Base-by-base conservation (phyloP, 1,140 invertebrate genomes). In the Meloidogyne floridensis region DNA sequence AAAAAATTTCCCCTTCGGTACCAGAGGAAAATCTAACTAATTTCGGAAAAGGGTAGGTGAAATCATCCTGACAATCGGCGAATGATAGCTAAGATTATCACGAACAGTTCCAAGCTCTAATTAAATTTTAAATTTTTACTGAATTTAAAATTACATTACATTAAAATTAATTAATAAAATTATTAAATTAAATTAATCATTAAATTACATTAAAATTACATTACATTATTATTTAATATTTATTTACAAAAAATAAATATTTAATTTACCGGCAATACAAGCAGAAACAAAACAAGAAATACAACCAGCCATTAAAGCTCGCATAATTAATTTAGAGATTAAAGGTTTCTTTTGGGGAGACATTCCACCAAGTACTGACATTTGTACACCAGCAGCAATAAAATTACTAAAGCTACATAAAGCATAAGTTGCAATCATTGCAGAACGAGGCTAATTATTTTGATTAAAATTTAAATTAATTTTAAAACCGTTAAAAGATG, bases 391-490 rank as follows among this genome's bases (percentile, higher is more conserved):
- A 47, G 97, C 93, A 0, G 95, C 94, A 1, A 93, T 93, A 3
- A 96, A 94, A 92, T 98, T 98, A 0, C 96, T 94, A 91, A 98
- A 98, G 0, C 96, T 95, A 89, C 96, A 98, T 11, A 98, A 92
- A 0, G 96, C 94, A 89, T 94, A 98, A 0, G 96, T 98, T 0
- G 95, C 94, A 56, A 98, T 95, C 2, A 93, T 93, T 42, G 77
- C 77, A 18, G 77, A 86, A 74, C 51, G 76, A 47, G 69, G 82
- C 91, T 90, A 93, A 53, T 95, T 18, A 70, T 76, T 56, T 56
- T 32, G 2, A 11, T 47, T 56, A 13, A 56, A 59, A 59, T 15
- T 10, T 6, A 47, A n/a, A 69, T 69, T 65, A 77, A 77, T 59
- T 7, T 13, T 2, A 77, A 18, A 3, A 56, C 32, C 18, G 18